Percentiles rank a stretch among this genome's conserved stretches.
These are phyloP conservation scores for Epirrhoe tristata DNA, from an alignment of 2,888 invertebrate species.

Conservation along the genomic window DNA sequence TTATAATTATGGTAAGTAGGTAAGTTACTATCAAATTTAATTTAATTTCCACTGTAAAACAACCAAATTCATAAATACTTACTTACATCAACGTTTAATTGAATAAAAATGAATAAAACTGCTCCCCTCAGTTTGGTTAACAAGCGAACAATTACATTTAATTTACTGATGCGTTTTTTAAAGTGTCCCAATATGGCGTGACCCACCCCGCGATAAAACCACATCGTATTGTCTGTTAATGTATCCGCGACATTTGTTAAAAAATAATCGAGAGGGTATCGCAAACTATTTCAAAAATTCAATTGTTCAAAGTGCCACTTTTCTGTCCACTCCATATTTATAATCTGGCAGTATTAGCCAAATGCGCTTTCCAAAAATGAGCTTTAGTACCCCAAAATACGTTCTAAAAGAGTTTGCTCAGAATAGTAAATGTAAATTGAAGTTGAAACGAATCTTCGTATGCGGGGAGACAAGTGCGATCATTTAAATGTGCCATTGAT, in stretches of 20 bases:
- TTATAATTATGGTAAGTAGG: too few relatives aligned
- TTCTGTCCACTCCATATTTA: conserved; percentile 51
- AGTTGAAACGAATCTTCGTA: conserved; percentile 48
- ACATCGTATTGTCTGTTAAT: conserved; percentile 64
- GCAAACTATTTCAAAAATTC: conserved; percentile 71
- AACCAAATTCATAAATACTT: conserved; percentile 36
- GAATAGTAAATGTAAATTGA: conserved; percentile 47
- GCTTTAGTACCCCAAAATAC: conserved; percentile 31
- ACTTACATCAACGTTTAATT: neutral
- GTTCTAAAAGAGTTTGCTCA: conserved; percentile 31
- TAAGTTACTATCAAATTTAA: too few relatives aligned
- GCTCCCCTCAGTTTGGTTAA: conserved; percentile 69
- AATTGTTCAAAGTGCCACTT: conserved; percentile 79
- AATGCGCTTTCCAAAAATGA: conserved; percentile 20
- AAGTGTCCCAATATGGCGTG: conserved; percentile 75
- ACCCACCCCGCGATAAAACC: conserved; percentile 62
- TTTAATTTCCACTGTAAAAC: conserved; percentile 20
- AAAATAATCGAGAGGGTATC: conserved; percentile 80
- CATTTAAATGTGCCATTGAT: conserved; percentile 57
- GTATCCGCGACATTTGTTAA: conserved; percentile 82
- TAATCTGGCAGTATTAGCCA: conserved; percentile 36
- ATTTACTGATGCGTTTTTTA: conserved; percentile 82
- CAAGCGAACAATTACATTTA: conserved; percentile 85
- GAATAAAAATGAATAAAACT: conserved; percentile 45
- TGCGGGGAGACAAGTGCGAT: conserved; percentile 55